Evolutionary conservation across 92 coral and sea anemone genomes (phyloP).

Genomic region (Phenganax stokvisi): DNA sequence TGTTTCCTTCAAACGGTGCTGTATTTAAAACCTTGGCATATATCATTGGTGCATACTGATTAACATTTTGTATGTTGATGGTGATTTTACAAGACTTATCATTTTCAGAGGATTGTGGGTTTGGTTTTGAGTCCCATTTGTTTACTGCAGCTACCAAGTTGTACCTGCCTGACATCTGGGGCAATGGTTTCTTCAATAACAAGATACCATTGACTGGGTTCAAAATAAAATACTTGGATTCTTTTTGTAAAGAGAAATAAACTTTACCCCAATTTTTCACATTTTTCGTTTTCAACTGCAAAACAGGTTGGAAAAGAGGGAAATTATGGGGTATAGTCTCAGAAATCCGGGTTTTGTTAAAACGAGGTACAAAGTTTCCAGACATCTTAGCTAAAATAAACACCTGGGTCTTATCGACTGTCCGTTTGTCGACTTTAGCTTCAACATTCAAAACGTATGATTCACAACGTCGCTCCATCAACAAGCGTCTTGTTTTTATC

Average conservation of each 20-base stretch:
- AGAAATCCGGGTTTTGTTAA: constrained; percentile 43
- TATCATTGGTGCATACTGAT: constrained; percentile 70
- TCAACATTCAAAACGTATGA: constrained; percentile 58
- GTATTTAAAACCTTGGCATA: constrained; percentile 51
- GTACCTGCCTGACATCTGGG: constrained; percentile 39
- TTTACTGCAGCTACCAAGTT: constrained; percentile 56
- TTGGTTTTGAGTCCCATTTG: constrained; percentile 57
- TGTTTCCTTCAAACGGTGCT: constrained; percentile 51
- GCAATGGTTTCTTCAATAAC: constrained; percentile 61
- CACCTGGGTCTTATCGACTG: constrained; percentile 68
- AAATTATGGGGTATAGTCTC: constrained; percentile 66
- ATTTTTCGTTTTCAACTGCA: constrained; percentile 69
- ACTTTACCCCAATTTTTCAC: constrained; percentile 71
- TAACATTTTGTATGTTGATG: constrained; percentile 60
- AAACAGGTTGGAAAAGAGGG: constrained; percentile 69
- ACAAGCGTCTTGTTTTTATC: constrained; percentile 51
- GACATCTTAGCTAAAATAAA: constrained; percentile 65
- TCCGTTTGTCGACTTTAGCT: constrained; percentile 59
- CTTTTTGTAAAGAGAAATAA: constrained; percentile 63
- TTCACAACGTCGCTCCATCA: constrained; percentile 64
- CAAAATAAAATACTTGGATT: constrained; percentile 66
- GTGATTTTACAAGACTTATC: constrained; percentile 55
- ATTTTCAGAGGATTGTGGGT: constrained; percentile 41
- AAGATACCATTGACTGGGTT: constrained; percentile 79
- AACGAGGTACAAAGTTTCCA: constrained; percentile 70